These are phyloP conservation scores for Lumbricus terrestris DNA, from an alignment of 2,888 invertebrate genomes.

Conservation along the genomic window DNA sequence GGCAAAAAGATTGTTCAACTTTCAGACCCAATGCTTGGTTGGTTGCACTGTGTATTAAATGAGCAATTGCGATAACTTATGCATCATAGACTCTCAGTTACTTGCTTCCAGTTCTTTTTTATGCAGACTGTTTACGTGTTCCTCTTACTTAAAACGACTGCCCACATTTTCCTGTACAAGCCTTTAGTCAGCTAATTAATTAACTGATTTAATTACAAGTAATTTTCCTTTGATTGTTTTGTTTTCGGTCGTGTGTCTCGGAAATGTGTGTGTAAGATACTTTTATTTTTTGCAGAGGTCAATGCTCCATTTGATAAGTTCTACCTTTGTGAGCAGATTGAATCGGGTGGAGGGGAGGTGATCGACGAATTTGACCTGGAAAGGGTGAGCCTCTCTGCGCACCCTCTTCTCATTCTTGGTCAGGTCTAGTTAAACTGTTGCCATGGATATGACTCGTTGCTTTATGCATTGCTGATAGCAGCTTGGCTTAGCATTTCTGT, in stretches of 20 bases:
- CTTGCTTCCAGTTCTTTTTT: too few relatives aligned
- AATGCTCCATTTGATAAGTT: constrained; percentile 63
- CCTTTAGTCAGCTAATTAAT: not conserved
- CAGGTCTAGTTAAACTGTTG: not conserved
- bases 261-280: not conserved
- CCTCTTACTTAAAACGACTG: not conserved
- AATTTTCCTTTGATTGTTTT: not conserved
- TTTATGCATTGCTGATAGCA: not conserved
- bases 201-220: not conserved
- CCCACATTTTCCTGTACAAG: too few relatives aligned
- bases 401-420: not conserved
- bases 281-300: constrained; percentile 27
- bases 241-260: too few relatives aligned
- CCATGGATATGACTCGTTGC: not conserved
- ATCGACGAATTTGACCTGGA: constrained; percentile 59
- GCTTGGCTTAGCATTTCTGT: not conserved
- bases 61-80: too few relatives aligned
- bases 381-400: constrained; percentile 11
- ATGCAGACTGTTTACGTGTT: too few relatives aligned
- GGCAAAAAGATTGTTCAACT: not conserved
- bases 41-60: too few relatives aligned
- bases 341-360: constrained; percentile 68
- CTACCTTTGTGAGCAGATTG: constrained; percentile 66
- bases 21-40: not conserved
- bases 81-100: too few relatives aligned